Base-by-base conservation (phyloP, 2,797 vertebrate species). In the Ctenochaetus hawaiiensis region DNA sequence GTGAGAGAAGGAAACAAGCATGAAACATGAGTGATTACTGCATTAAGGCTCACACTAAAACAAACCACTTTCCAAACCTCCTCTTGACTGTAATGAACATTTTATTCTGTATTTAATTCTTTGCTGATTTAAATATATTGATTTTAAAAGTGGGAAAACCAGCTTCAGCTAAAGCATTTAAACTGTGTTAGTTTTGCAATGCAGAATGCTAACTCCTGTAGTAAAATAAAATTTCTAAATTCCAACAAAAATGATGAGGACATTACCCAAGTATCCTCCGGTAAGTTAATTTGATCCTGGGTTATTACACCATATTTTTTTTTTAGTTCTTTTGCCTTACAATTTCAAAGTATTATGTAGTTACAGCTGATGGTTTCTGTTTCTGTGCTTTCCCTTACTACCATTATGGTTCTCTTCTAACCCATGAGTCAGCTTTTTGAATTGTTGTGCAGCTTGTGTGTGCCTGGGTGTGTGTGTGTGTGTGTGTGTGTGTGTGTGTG, bases 341-440 rank as follows among this genome's bases (percentile, higher is more conserved):
- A 11, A 18, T 2, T 13, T 39, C 51, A 5, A 22, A 44, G 23
- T 23, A 23, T 2, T 10, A 9, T 45, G 16, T 3, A 26, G 43
- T n/a, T 26, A 1, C 13, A 61, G 45, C 53, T 57, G 47, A 49
- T 41, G 18, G 10, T 22, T 10, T n/a, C 52, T 18, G 10, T 16
- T 62, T 30, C 57, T 67, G 18, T 72, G 43, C 14, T 70, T 70
- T 62, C 41, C 65, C 6, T 30, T 22, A 17, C 52, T 53, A 56
- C 62, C 22, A 56, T 60, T 51, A 68, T 59, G 65, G 67, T 78
- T 16, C 73, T 30, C 54, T 60, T 67, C 8, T 53, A 75, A 80
- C 43, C 37, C 67, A 59, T 67, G 70, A 83, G 81, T 81, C 85
- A 88, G 84, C 87, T 73, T 58, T 82, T 76, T 84, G 30, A 72